Base-by-base conservation (phyloP, 2,888 invertebrate species). In the Charanyca ferruginea region DNA sequence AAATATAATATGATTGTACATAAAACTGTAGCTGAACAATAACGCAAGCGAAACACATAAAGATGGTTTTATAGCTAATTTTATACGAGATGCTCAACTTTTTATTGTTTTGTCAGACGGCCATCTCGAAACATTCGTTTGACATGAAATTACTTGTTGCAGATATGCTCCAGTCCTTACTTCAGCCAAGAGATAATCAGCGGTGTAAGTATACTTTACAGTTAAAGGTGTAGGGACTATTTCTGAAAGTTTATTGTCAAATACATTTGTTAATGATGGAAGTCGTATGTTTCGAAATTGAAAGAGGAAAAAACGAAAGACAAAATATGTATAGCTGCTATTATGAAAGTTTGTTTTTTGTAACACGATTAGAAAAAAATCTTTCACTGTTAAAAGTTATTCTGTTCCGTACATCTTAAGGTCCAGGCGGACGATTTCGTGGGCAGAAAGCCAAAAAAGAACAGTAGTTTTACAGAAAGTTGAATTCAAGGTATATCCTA, bases 81-180 rank as follows among this genome's bases (percentile, higher is more conserved):
- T 59, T 54, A 59, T 66, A 71, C 51, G 66, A 59, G 47, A 25
- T 45, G 23, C 32, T 66, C 42, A 18, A 63, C 9, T 47, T 51
- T 45, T 42, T 51, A 66, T 60, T 66, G 54, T 52, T 51, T 25
- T 8, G 35, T 32, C 13, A 16, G 42, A 3, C 41, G 5, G 61
- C 59, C 60, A 67, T 60, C 20, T 51, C 60, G 44, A 18, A 58
- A 22, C 49, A 47, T 55, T 58, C 42, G 41, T 42, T 63, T 80
- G 32, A 75, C 55, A 75, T 23, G 51, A 20, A 71, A 45, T 72
- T 74, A 48, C 55, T 91, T 91, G 88, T 95, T 95, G 6, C 95
- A 95, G 95, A 95, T 94, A 95, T 95, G 95, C 94, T 95, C 87
- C 95, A 95, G 81, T 94, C 95, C 63, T 89, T 95, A 87, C 86